Base-by-base conservation (phyloP, 64 coral and sea anemone species). In the Actinia equina region DNA sequence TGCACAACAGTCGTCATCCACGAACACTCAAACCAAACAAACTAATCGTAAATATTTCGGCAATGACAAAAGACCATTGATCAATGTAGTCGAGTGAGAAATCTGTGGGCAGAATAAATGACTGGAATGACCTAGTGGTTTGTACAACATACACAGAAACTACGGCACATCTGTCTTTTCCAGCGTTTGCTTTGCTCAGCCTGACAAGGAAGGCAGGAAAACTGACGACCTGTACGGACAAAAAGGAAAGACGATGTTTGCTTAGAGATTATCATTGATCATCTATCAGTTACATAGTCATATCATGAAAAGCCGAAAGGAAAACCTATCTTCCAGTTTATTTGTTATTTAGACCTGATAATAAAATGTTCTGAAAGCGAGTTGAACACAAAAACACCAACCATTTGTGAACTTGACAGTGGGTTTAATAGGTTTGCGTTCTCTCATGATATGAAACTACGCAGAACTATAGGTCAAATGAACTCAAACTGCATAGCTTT, bases 141-240 rank as follows among this genome's bases (percentile, higher is more conserved):
- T 12, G 69, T 37, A n/a, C 69, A 74, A 13, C 5, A 22, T 22
- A 5, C 3, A 65, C 26, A 12, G 69, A 26, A 26, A 6, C 69
- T n/a, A n/a, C n/a, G n/a, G n/a, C n/a, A n/a, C 69, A 74, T 74
- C 69, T 74, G 69, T 74, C 69, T 74, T 74, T 37, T 74, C 25
- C 26, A 37, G 69, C 69, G 23, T 30, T 74, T 23, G 26, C n/a
- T 74, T 74, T 74, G 69, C 22, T 14, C 69, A 74, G 69, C 7
- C 19, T 10, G 69, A 30, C 69, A 23, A 13, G 0, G n/a, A 37
- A 74, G 69, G 25, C 69, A 74, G 13, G 69, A 30, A 30, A 26
- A 37, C 15, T 26, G n/a, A n/a, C n/a, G 12, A 46, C 78, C 78
- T 81, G 78, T 52, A 51, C 16, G 51, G 22, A 20, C 19, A 22